Evolutionary conservation across 2,113 vertebrate genomes (phyloP), one percentile per base, ranked within the genome.

Genomic region (Gracilinanus agilis): DNA sequence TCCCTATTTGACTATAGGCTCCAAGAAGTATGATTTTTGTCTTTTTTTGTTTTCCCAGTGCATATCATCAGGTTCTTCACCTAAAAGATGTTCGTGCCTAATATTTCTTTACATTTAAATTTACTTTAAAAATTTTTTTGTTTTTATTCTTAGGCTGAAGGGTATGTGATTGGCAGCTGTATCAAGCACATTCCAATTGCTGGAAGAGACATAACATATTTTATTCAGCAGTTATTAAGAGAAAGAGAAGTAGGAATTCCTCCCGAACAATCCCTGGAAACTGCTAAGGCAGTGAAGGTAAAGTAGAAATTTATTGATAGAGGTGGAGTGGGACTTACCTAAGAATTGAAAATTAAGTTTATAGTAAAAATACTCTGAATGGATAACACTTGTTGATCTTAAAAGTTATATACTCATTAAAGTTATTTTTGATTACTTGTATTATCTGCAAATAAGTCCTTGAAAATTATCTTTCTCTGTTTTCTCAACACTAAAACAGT

Each of bases 131-230:
- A 49, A 49, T 3, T 96, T 89, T 92, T 96, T 34, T 0, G 53
- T 94, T 93, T 40, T 2, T 21, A 92, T 93, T 83, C 34, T 0
- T 97, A 99, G 99, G 99, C 99, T 96, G 99, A 99, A 98, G 99
- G 99, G 0, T 99, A 99, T 0, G 99, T 99, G 53, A 99, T 99
- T 96, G 99, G 99, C 98, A 99, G 99, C 99, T 99, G 99, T 98
- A 99, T 99, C 98, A 99, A 99, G 98, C 99, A 99, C 99, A 99
- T 99, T 98, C 99, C 99, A 97, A 99, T 99, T 56, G 99, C 99
- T 3, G 99, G 99, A 49, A 98, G 99, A 96, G 99, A 99, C 98
- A 99, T 99, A 98, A 99, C 99, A 5, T 99, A 99, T 98, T 99
- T 99, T 98, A 99, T 99, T 97, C 99, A 99, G 98, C 99, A 99